Conservation (phyloP, 2,888 invertebrate genomes). For the Exocentrus adspersus region DNA sequence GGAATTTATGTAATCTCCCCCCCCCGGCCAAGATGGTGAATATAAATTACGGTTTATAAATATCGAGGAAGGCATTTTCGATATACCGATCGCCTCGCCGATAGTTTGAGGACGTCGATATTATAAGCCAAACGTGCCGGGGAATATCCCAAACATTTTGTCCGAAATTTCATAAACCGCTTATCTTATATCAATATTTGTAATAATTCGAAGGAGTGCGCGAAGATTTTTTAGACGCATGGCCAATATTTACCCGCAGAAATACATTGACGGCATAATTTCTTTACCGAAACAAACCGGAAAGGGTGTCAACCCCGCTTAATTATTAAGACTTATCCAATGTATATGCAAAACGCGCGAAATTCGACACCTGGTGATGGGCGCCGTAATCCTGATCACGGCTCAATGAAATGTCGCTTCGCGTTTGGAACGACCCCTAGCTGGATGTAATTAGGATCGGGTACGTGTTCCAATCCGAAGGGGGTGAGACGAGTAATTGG, state of each 20-base stretch:
- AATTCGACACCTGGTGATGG: constrained; percentile 45
- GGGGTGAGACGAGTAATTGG: constrained; percentile 45
- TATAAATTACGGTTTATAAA: constrained; percentile 61
- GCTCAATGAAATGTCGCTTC: constrained; percentile 44
- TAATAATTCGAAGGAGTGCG: constrained; percentile 60
- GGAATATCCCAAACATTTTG: constrained; percentile 56
- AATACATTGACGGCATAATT: constrained; percentile 23
- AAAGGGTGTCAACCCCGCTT: no score
- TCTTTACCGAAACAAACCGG: no score
- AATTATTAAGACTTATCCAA: not conserved
- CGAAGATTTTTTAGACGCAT: constrained; percentile 31
- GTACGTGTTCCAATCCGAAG: constrained; percentile 53
- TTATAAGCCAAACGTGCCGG: constrained; percentile 59
- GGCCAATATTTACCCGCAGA: constrained; percentile 26
- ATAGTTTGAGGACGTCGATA: constrained; percentile 41
- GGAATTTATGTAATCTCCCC: constrained; percentile 53
- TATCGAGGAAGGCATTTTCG: constrained; percentile 55
- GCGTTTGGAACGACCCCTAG: constrained; percentile 40
- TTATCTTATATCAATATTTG: constrained; percentile 65
- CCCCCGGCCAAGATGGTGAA: constrained; percentile 57
- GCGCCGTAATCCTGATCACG: constrained; percentile 37
- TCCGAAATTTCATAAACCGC: constrained; percentile 64
- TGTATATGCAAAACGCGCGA: constrained; percentile 41
- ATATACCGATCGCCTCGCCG: constrained; percentile 26
- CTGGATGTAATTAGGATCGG: constrained; percentile 53